phyloP scores from a whole-genome alignment of 2,888 invertebrate species.

The Drosophila paramelanica region DNA sequence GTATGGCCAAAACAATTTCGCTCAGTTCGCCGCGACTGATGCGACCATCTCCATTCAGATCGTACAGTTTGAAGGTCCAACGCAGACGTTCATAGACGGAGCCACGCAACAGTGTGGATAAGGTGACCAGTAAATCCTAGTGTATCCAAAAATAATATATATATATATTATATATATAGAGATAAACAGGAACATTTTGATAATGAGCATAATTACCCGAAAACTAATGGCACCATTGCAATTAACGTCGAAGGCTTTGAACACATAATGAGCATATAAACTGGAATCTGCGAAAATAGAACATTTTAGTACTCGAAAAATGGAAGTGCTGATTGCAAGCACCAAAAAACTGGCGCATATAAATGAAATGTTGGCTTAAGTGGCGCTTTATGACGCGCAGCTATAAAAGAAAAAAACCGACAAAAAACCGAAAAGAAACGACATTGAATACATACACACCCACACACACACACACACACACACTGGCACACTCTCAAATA shows the following conservation, averaged over 20 bases:
- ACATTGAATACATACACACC: too few species aligned
- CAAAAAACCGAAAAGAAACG: constrained; percentile 20
- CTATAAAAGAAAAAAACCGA: constrained; percentile 55
- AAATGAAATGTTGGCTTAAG: constrained; percentile 60
- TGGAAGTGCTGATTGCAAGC: constrained; percentile 8
- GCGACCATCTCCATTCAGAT: constrained; percentile 97
- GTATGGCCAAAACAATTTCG: constrained; percentile 95
- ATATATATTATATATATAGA: background rate
- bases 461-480: constrained; percentile 10
- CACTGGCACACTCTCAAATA: constrained; percentile 75
- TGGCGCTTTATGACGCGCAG: constrained; percentile 66
- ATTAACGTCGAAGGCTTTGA: constrained; percentile 99
- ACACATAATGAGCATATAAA: constrained; percentile 98
- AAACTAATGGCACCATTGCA: constrained; percentile 98
- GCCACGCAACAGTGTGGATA: constrained; percentile 96
- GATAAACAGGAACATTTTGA: background rate
- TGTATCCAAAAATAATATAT: constrained; percentile 3
- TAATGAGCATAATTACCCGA: constrained; percentile 89
- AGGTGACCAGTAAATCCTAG: constrained; percentile 96
- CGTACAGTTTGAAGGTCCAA: constrained; percentile 98
- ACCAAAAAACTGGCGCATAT: constrained; percentile 32
- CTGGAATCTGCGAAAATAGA: constrained; percentile 91
- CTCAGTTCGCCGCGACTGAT: constrained; percentile 95
- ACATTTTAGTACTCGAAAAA: constrained; percentile 27
- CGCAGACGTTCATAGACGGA: constrained; percentile 96